Base-by-base conservation (phyloP, 2,888 invertebrate species). In the Thera britannica region DNA sequence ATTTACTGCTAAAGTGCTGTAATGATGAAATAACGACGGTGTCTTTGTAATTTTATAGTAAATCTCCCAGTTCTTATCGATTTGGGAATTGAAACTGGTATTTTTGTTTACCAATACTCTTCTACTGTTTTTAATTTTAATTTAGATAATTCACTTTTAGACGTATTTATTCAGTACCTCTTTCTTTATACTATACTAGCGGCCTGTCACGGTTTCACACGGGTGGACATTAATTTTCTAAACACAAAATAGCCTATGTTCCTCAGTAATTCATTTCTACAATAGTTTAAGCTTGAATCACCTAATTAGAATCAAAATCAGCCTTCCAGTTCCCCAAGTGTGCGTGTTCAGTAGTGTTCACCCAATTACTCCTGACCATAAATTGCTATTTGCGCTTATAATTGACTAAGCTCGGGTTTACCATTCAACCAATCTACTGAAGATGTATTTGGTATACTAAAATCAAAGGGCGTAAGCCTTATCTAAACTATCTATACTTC, bases 1-100 rank as follows among this genome's bases (percentile, higher is more conserved):
- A 86, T 85, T 83, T 81, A 81, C 76, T 65, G 72, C 63, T 62
- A 66, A 66, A 52, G 65, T 65, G 59, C 56, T 69, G 60, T 64
- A 59, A 63, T 60, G 52, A 59, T 46, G 59, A 69, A 63, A 57
- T 52, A 60, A 69, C 5, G 38, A 65, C 23, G 52, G 2, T 12
- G 9, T 46, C 3, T 62, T 23, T 7, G 52, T 44, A 61, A 34
- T 34, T 44, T 12, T 12, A 41, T 12, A 23, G n/a, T 23, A 3
- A 46, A 46, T 46, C 2, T 38, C 6, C 38, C 38, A 38, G 6
- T 38, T 38, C 6, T 38, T 3, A 6, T 6, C 6, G 38, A 38
- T 6, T 38, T 38, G 3, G 38, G 38, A 2, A 38, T 38, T 38
- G 23, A 38, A 38, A 38, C 38, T 38, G 3, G 2, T 38, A 38